phyloP scores from a whole-genome alignment of 2,888 invertebrate species.

The Trypoxylon attenuatum region DNA sequence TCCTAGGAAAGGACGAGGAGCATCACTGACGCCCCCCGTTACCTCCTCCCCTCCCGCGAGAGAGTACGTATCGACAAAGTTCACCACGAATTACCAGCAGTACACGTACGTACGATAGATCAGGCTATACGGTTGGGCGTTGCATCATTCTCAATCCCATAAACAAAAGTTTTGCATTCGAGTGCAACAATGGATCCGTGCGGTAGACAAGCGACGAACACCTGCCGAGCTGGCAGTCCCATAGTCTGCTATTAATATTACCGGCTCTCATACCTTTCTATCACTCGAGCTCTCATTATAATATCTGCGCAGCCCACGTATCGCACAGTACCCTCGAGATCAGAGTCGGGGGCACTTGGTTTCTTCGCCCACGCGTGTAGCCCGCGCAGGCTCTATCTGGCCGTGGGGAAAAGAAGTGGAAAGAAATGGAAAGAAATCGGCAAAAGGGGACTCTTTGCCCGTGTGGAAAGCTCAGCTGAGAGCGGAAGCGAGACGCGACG shows the following conservation, averaged over 20 bases:
- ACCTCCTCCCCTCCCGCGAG: too few species aligned
- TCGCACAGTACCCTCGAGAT: too few species aligned
- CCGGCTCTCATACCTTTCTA: constrained; percentile 61
- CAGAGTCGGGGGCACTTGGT: constrained; percentile 35
- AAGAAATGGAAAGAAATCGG: constrained; percentile 4
- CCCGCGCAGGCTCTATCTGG: not conserved
- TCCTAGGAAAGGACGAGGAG: too few species aligned
- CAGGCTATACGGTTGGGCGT: constrained; percentile 9
- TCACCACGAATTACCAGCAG: too few species aligned
- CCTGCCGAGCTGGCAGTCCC: constrained; percentile 46
- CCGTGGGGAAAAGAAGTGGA: constrained; percentile 10
- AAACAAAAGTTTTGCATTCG: not conserved
- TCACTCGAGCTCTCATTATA: constrained; percentile 57
- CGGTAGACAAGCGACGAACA: constrained; percentile 41
- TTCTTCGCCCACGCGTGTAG: constrained; percentile 50
- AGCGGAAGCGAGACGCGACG: constrained; percentile 4
- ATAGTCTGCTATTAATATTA: constrained; percentile 57
- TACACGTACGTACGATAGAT: not conserved
- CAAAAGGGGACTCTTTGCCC: too few species aligned
- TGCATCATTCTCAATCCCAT: constrained; percentile 4
- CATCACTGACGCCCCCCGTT: too few species aligned
- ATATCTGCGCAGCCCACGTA: constrained; percentile 53
- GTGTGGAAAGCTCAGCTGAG: too few species aligned
- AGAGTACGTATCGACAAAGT: too few species aligned
- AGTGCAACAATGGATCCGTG: constrained; percentile 10